Evolutionary conservation across 53 echinoderm and acorn worm species (phyloP).

Genomic region (Mesocentrotus franciscanus): DNA sequence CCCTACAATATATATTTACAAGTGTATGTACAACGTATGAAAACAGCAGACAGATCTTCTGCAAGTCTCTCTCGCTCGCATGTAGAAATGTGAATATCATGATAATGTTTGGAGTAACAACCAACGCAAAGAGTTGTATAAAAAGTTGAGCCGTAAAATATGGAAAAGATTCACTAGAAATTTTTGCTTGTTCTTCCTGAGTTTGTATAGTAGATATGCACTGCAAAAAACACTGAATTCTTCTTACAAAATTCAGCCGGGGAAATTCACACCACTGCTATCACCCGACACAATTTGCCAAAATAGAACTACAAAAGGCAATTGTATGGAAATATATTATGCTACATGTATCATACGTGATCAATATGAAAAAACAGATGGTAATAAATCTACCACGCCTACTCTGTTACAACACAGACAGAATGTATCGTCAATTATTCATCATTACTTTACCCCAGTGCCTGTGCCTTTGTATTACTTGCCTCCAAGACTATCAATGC

Average conservation of each 20-base stretch:
- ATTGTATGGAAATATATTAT: constrained; percentile 62
- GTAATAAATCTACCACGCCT: background rate
- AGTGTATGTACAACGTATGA: constrained; percentile 50
- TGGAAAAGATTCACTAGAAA: constrained; percentile 63
- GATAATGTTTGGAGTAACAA: background rate
- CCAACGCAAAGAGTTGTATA: constrained; percentile 60
- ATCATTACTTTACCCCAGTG: background rate
- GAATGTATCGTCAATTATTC: background rate
- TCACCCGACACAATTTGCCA: constrained; percentile 48
- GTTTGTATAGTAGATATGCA: constrained; percentile 21
- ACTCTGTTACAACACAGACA: constrained; percentile 63
- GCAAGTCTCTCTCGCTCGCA: background rate
- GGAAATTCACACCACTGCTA: background rate
- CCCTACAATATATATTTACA: constrained; percentile 40
- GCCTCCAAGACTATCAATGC: background rate
- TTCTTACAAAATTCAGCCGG: constrained; percentile 42
- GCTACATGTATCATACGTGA: background rate
- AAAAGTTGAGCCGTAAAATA: constrained; percentile 52
- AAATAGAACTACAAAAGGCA: constrained; percentile 67
- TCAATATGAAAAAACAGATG: constrained; percentile 3
- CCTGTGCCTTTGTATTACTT: background rate
- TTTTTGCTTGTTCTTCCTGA: constrained; percentile 57
- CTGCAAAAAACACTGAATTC: constrained; percentile 11
- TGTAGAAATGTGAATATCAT: constrained; percentile 19
- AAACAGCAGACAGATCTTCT: background rate